These are phyloP conservation scores for Rhodinocichla rosea DNA, from an alignment of 2,113 vertebrate genomes.

Conservation along the genomic window DNA sequence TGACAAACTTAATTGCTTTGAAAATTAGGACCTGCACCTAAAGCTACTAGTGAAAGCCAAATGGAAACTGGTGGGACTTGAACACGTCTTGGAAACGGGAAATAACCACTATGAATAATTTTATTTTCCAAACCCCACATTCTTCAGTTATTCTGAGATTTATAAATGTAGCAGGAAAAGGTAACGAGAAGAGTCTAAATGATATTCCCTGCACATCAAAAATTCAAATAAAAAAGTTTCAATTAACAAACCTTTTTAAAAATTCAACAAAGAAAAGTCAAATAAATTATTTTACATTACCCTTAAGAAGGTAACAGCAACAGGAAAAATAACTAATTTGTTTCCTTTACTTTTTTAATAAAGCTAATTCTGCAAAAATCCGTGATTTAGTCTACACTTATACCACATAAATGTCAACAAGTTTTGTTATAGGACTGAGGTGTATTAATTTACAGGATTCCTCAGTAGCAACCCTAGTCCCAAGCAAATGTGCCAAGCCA, in stretches of 20 bases:
- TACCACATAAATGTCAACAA: neutral
- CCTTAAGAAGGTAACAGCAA: neutral
- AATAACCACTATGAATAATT: neutral
- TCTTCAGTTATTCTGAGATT: neutral
- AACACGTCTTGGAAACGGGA: neutral
- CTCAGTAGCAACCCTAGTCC: neutral
- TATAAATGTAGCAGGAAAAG: neutral
- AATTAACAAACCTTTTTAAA: neutral
- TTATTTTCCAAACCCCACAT: neutral
- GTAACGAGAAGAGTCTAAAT: neutral
- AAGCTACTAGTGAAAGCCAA: neutral
- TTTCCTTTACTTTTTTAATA: neutral
- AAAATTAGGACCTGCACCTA: neutral
- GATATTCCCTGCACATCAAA: neutral
- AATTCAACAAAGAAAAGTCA: neutral
- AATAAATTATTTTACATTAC: neutral
- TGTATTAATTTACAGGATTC: neutral
- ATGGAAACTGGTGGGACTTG: neutral
- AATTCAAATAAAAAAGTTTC: neutral
- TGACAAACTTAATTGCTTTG: neutral
- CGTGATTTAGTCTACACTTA: neutral
- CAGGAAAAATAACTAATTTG: neutral
- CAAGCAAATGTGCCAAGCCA: neutral
- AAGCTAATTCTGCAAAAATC: neutral
- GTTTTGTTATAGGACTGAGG: neutral